A percentile compares a stretch with the other conserved stretches of the same genome.
Evolutionary conservation across 2,888 invertebrate species (phyloP).

Genomic region (Lycophotia porphyrea): DNA sequence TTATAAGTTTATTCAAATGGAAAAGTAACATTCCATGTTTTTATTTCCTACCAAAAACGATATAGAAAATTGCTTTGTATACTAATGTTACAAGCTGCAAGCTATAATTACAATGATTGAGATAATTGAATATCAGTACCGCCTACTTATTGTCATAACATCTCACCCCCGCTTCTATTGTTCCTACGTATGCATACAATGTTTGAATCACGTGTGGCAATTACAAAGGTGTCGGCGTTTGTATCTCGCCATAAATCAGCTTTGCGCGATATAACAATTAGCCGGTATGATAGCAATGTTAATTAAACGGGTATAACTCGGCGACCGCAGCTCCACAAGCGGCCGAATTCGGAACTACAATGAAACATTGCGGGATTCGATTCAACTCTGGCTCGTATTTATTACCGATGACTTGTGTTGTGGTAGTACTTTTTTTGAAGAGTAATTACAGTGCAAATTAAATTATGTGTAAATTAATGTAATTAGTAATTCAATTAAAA

Average conservation of each 20-base stretch:
- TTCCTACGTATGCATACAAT: constrained; percentile 80
- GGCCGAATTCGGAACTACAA: constrained; percentile 74
- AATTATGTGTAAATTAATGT: constrained; percentile 61
- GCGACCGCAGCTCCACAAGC: constrained; percentile 75
- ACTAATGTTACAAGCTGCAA: constrained; percentile 26
- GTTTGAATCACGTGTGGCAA: constrained; percentile 85
- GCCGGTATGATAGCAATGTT: constrained; percentile 90
- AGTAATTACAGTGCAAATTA: constrained; percentile 58
- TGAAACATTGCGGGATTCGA: constrained; percentile 42
- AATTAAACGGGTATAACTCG: constrained; percentile 88
- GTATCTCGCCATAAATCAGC: constrained; percentile 89
- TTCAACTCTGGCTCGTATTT: constrained; percentile 36
- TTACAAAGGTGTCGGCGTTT: constrained; percentile 89
- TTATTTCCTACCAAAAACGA: background rate
- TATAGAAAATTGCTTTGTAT: constrained; percentile 18
- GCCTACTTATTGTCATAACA: constrained; percentile 70
- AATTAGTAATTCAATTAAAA: constrained; percentile 69
- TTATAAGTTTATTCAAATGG: constrained; percentile 18
- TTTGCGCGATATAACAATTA: constrained; percentile 90
- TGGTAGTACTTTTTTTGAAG: constrained; percentile 27
- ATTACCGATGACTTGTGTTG: constrained; percentile 40
- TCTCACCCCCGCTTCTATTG: constrained; percentile 75
- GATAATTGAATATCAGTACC: constrained; percentile 68
- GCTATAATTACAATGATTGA: constrained; percentile 54
- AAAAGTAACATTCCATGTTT: constrained; percentile 1